phyloP scores from a whole-genome alignment of 2,888 invertebrate genomes.

The Luperina testacea region DNA sequence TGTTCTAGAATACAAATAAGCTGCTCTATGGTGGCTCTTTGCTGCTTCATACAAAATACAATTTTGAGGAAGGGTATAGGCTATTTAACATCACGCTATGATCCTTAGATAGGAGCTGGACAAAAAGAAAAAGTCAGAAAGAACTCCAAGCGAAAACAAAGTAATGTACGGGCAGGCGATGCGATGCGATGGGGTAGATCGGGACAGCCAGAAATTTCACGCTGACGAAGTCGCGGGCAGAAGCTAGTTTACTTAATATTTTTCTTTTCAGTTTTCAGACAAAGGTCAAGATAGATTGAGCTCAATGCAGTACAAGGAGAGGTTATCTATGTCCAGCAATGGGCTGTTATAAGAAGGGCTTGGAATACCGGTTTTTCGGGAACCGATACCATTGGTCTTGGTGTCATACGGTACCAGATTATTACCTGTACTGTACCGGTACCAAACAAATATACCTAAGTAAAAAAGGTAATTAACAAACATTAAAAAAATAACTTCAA shows the following conservation, averaged over 20 bases:
- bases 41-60: constrained; percentile 39
- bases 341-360: neutral
- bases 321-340: neutral
- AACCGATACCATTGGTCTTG: neutral
- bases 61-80: neutral
- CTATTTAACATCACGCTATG: too few relatives aligned
- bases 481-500: neutral
- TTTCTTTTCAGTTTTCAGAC: neutral
- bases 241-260: neutral
- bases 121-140: too few relatives aligned
- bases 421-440: too few relatives aligned
- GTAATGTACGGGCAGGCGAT: too few relatives aligned
- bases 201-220: too few relatives aligned
- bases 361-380: neutral
- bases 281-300: neutral
- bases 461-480: too few relatives aligned
- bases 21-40: constrained; percentile 16
- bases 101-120: too few relatives aligned
- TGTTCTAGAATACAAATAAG: constrained; percentile 77
- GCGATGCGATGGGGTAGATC: too few relatives aligned
- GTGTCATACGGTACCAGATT: too few relatives aligned
- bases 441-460: too few relatives aligned
- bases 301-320: neutral
- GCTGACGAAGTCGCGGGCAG: too few relatives aligned
- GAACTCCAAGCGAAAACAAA: too few relatives aligned